A percentile compares a stretch with the other conserved stretches of the same genome.
Evolutionary conservation across 2,888 invertebrate genomes (phyloP).

Genomic region (Lottia scabra): DNA sequence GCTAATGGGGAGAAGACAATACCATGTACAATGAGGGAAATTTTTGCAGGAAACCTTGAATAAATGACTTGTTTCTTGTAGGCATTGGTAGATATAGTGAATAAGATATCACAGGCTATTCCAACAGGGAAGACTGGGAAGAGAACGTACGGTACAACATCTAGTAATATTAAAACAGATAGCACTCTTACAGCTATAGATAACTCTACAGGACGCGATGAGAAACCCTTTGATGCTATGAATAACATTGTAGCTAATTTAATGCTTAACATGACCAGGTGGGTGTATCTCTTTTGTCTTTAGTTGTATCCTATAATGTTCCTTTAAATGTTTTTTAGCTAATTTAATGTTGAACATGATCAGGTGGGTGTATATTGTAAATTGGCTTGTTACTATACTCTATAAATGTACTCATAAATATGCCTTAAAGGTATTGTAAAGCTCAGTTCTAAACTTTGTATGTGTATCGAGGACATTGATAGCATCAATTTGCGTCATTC

Average conservation of each 20-base stretch:
- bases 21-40: too few species aligned
- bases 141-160: conserved; percentile 45
- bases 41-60: too few species aligned
- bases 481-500: too few species aligned
- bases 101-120: conserved; percentile 61
- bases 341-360: conserved; percentile 70
- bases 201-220: conserved; percentile 57
- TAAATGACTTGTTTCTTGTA: conserved; percentile 26
- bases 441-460: too few species aligned
- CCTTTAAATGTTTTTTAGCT: too few species aligned
- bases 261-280: conserved; percentile 70
- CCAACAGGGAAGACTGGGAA: conserved; percentile 62
- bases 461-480: too few species aligned
- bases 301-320: too few species aligned
- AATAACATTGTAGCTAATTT: conserved; percentile 70
- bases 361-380: conserved; percentile 49
- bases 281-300: too few species aligned
- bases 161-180: conserved; percentile 49
- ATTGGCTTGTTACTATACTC: too few species aligned
- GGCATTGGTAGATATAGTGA: conserved; percentile 66
- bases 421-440: too few species aligned
- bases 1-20: too few species aligned
- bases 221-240: conserved; percentile 70
- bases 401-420: too few species aligned
- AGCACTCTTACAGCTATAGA: conserved; percentile 60